Evolutionary conservation across 2,888 invertebrate genomes (phyloP).

Genomic region (Hirtodrosophila confusa): DNA sequence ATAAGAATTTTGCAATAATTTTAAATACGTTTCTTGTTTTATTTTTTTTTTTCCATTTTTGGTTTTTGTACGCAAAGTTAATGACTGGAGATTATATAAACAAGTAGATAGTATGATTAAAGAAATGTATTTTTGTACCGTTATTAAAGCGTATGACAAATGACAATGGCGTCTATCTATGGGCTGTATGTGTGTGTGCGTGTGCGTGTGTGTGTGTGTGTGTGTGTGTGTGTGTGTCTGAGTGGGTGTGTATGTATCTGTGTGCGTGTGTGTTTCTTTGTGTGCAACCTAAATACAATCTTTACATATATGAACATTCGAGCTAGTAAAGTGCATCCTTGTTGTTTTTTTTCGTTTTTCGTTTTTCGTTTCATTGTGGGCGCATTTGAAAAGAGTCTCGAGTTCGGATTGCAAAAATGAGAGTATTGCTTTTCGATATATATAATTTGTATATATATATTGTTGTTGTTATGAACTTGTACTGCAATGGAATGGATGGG

Average conservation of each 20-base stretch:
- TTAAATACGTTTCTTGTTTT: slow-evolving; percentile 40
- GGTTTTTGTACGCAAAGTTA: slow-evolving; percentile 76
- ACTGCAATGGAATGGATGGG: slow-evolving; percentile 46
- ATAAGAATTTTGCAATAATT: slow-evolving; percentile 68
- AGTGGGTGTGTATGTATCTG: slow-evolving; percentile 20
- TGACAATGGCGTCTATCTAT: slow-evolving; percentile 46
- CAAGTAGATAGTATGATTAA: slow-evolving; percentile 50
- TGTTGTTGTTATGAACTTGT: slow-evolving; percentile 33
- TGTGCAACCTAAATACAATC: slow-evolving; percentile 40
- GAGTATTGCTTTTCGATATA: slow-evolving; percentile 30
- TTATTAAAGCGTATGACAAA: slow-evolving; percentile 64
- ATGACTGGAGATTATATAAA: slow-evolving; percentile 81
- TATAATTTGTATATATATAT: neutral
- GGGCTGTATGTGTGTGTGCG: slow-evolving; percentile 18
- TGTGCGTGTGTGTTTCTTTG: slow-evolving; percentile 30
- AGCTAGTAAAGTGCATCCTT: slow-evolving; percentile 48
- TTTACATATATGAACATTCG: slow-evolving; percentile 26
- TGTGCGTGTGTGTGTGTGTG: slow-evolving; percentile 21
- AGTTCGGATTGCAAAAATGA: slow-evolving; percentile 22
- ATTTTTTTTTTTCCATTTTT: slow-evolving; percentile 50
- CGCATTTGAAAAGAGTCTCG: slow-evolving; percentile 83
- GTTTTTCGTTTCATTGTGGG: slow-evolving; percentile 18
- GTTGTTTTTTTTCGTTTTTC: slow-evolving; percentile 15
- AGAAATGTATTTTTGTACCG: slow-evolving; percentile 46
- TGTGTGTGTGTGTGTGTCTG: slow-evolving; percentile 1